phyloP scores from a whole-genome alignment of 2,888 invertebrate genomes.

The Ormyrus rosae region DNA sequence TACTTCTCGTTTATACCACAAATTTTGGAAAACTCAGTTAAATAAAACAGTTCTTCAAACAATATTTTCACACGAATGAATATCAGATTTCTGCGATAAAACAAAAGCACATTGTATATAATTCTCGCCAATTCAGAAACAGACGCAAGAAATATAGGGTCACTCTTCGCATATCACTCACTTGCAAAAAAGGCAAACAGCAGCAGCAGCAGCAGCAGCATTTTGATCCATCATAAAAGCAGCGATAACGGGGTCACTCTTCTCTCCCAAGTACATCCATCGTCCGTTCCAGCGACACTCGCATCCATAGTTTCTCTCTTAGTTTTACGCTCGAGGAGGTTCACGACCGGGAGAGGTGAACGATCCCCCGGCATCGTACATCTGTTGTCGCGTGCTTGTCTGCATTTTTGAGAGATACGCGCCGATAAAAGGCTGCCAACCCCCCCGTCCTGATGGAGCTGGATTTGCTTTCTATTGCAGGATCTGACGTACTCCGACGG shows the following conservation, averaged over 20 bases:
- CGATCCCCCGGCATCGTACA: background rate
- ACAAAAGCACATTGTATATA: background rate
- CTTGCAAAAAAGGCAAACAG: too few relatives aligned
- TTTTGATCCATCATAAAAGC: too few relatives aligned
- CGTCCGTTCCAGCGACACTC: background rate
- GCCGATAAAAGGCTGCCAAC: background rate
- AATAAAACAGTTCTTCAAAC: too few relatives aligned
- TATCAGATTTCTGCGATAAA: background rate
- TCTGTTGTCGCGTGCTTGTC: slow-evolving; percentile 28
- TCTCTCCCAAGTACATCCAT: too few relatives aligned
- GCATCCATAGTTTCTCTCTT: background rate
- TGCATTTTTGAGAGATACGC: slow-evolving; percentile 26
- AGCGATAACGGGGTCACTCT: too few relatives aligned
- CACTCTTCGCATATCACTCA: too few relatives aligned
- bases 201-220: too few relatives aligned
- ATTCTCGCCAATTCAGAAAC: too few relatives aligned
- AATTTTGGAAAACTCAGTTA: too few relatives aligned
- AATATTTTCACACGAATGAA: too few relatives aligned
- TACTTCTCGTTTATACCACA: too few relatives aligned
- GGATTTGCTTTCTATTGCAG: slow-evolving; percentile 75
- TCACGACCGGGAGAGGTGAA: background rate
- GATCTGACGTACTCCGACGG: slow-evolving; percentile 87
- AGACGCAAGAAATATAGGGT: too few relatives aligned
- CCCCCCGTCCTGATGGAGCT: background rate
- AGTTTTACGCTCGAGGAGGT: background rate